phyloP scores from a whole-genome alignment of 1,140 invertebrate species.

The Drosophila aff. region DNA sequence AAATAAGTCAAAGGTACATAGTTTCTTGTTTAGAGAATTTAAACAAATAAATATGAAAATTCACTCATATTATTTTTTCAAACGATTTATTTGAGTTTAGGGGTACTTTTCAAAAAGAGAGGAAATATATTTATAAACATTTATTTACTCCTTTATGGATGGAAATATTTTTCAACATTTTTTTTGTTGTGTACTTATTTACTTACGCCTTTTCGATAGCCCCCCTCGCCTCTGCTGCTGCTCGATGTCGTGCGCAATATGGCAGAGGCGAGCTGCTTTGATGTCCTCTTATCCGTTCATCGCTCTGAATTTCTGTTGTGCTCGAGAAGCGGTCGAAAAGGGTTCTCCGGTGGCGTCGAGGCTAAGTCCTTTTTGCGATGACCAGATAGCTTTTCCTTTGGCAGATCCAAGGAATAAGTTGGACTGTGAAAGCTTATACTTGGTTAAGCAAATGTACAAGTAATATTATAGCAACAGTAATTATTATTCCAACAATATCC shows the following conservation, averaged over 20 bases:
- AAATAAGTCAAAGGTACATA: too few species aligned
- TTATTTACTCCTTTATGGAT: neutral
- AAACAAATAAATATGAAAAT: too few species aligned
- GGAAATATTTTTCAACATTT: neutral
- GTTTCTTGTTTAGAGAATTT: too few species aligned
- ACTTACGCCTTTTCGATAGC: conserved; percentile 46
- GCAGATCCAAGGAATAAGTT: conserved; percentile 11
- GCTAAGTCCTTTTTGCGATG: conserved; percentile 41
- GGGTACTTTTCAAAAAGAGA: neutral
- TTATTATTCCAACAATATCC: conserved; percentile 16
- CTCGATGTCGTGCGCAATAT: conserved; percentile 60
- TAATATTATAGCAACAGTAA: conserved; percentile 5
- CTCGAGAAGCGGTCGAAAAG: conserved; percentile 54
- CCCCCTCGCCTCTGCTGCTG: conserved; percentile 11
- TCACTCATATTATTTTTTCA: too few species aligned
- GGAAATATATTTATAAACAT: neutral
- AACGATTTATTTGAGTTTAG: too few species aligned
- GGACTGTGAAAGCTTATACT: conserved; percentile 21
- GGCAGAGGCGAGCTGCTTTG: conserved; percentile 55
- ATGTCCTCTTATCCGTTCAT: conserved; percentile 78
- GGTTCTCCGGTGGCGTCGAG: conserved; percentile 48
- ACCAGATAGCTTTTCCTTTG: conserved; percentile 40
- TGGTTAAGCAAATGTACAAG: conserved; percentile 25
- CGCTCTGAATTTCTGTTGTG: conserved; percentile 47
- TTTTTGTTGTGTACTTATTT: conserved; percentile 40